A percentile compares a stretch with the other conserved stretches of the same genome.
Conservation (phyloP, 2,888 invertebrate species). For the Helicoverpa assulta region DNA sequence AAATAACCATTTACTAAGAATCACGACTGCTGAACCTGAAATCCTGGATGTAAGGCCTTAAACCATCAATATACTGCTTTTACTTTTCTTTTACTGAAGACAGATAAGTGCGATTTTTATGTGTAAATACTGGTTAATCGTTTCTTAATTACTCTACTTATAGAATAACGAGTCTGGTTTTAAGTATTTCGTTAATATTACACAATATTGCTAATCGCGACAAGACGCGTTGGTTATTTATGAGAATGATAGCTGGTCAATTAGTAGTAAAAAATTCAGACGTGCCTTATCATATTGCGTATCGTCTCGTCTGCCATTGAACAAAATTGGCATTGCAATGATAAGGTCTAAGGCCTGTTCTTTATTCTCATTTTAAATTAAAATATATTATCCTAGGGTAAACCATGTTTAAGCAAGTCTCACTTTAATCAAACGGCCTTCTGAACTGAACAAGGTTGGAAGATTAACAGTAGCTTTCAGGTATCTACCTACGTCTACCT, state of each 20-base stretch:
- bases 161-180: conserved; percentile 11
- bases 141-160: conserved; percentile 13
- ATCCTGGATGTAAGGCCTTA: neutral
- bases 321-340: conserved; percentile 43
- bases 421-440: neutral
- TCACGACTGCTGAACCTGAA: neutral
- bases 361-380: neutral
- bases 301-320: conserved; percentile 40
- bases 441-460: too few relatives aligned
- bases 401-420: too few relatives aligned
- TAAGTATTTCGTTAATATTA: conserved; percentile 28
- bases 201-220: conserved; percentile 28
- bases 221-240: neutral
- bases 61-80: too few relatives aligned
- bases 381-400: too few relatives aligned
- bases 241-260: neutral
- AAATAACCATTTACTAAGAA: too few relatives aligned
- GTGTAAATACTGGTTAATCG: conserved; percentile 6
- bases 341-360: conserved; percentile 31
- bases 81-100: neutral
- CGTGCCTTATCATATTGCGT: conserved; percentile 45
- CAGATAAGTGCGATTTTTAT: neutral
- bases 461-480: too few relatives aligned
- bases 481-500: too few relatives aligned
- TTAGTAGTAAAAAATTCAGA: conserved; percentile 22